These are phyloP conservation scores for Hippocampus abdominalis DNA, from an alignment of 2,113 vertebrate species.

Conservation along the genomic window DNA sequence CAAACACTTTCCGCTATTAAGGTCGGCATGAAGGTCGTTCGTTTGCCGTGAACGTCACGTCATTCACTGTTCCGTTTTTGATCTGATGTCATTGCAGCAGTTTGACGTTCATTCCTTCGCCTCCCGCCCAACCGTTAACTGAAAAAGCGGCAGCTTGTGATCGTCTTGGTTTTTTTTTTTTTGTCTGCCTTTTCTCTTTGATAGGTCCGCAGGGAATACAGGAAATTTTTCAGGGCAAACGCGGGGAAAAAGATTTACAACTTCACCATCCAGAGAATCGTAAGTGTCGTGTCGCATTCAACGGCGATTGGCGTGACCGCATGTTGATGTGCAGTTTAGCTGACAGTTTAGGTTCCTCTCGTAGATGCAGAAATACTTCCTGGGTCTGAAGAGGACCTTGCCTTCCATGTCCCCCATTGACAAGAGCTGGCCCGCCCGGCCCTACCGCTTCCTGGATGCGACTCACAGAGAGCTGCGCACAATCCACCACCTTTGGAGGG, in stretches of 20 bases:
- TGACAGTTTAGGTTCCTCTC: neutral
- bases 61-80: slow-evolving; percentile 20
- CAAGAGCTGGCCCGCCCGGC: slow-evolving; percentile 86
- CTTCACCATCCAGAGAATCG: slow-evolving; percentile 93
- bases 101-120: slow-evolving; percentile 17
- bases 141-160: neutral
- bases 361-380: slow-evolving; percentile 94
- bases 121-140: neutral
- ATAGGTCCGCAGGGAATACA: slow-evolving; percentile 94
- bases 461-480: slow-evolving; percentile 85
- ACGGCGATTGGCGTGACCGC: too few relatives aligned
- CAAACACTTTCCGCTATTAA: slow-evolving; percentile 31
- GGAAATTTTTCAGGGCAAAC: slow-evolving; percentile 96
- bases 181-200: slow-evolving; percentile 32
- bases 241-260: slow-evolving; percentile 96
- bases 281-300: slow-evolving; percentile 67
- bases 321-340: too few relatives aligned
- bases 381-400: slow-evolving; percentile 84
- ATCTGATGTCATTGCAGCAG: slow-evolving; percentile 25
- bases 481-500: slow-evolving; percentile 97
- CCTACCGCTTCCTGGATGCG: slow-evolving; percentile 87
- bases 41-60: slow-evolving; percentile 25
- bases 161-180: slow-evolving; percentile 15
- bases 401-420: slow-evolving; percentile 94
- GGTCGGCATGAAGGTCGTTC: slow-evolving; percentile 39